Conservation (phyloP, 2,888 invertebrate species). For the Calameuta filiformis region DNA sequence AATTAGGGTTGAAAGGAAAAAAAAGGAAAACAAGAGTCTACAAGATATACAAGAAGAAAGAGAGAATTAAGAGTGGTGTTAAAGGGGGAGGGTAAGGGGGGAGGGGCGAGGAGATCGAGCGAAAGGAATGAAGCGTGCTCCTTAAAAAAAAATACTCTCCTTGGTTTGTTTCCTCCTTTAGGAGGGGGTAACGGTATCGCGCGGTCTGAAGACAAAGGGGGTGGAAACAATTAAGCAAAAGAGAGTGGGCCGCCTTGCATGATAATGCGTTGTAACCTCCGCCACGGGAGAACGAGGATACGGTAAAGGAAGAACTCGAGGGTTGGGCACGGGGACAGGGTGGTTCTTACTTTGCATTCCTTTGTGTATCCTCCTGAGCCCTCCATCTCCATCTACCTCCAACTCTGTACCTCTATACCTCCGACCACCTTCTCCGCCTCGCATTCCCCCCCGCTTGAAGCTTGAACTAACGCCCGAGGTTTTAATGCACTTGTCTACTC, state of each 20-base stretch:
- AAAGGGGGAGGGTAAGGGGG: background rate
- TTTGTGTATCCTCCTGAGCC: slow-evolving; percentile 60
- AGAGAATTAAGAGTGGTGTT: slow-evolving; percentile 6
- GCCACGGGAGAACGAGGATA: slow-evolving; percentile 44
- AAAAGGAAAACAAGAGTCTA: background rate
- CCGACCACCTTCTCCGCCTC: slow-evolving; percentile 22
- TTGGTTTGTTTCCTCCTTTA: background rate
- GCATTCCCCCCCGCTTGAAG: slow-evolving; percentile 47
- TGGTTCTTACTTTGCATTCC: slow-evolving; percentile 66
- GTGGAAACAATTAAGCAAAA: slow-evolving; percentile 54
- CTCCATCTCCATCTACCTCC: slow-evolving; percentile 37
- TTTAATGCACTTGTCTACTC: slow-evolving; percentile 67
- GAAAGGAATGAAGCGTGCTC: slow-evolving; percentile 18
- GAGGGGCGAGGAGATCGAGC: slow-evolving; percentile 17
- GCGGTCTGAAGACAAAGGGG: slow-evolving; percentile 17
- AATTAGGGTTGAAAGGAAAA: slow-evolving; percentile 1
- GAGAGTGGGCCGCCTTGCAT: slow-evolving; percentile 53
- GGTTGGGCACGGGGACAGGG: slow-evolving; percentile 27
- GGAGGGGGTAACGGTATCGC: background rate
- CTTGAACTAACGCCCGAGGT: slow-evolving; percentile 64
- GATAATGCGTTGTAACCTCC: slow-evolving; percentile 60
- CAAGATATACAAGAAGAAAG: slow-evolving; percentile 15
- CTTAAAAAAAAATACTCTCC: slow-evolving; percentile 2
- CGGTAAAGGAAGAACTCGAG: slow-evolving; percentile 46
- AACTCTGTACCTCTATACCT: slow-evolving; percentile 13